phyloP scores from a whole-genome alignment of 1,140 invertebrate genomes.

The Drosophila ficusphila region DNA sequence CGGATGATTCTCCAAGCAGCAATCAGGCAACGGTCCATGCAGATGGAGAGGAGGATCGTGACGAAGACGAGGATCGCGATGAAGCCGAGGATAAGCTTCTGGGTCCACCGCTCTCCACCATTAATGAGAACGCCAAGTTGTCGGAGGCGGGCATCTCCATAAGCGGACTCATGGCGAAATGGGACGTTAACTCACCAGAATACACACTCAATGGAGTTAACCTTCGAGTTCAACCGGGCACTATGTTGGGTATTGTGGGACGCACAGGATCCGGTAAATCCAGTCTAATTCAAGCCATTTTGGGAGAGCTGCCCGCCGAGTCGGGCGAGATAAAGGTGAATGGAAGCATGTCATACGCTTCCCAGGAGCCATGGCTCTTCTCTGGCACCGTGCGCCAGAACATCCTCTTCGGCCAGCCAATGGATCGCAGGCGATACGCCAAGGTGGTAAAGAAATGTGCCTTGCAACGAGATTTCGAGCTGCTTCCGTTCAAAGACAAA shows the following conservation, averaged over 20 bases:
- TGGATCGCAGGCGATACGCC: conserved; percentile 90
- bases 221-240: conserved; percentile 87
- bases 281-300: conserved; percentile 92
- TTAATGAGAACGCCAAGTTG: conserved; percentile 70
- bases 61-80: conserved; percentile 48
- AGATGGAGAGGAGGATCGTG: conserved; percentile 42
- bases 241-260: conserved; percentile 89
- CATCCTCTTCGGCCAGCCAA: conserved; percentile 93
- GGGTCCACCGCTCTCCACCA: conserved; percentile 15
- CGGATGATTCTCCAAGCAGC: conserved; percentile 47
- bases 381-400: conserved; percentile 92
- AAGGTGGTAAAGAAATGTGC: conserved; percentile 90
- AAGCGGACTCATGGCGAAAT: conserved; percentile 67
- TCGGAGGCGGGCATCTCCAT: conserved; percentile 77
- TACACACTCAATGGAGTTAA: conserved; percentile 87
- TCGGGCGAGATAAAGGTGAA: conserved; percentile 88
- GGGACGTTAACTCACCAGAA: conserved; percentile 82
- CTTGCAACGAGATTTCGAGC: conserved; percentile 90
- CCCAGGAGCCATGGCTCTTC: conserved; percentile 97
- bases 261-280: conserved; percentile 90
- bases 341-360: conserved; percentile 93
- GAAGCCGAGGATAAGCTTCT: conserved; percentile 52
- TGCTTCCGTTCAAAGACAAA: conserved; percentile 91
- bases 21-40: conserved; percentile 72
- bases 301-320: conserved; percentile 91